Percentiles rank a stretch among this genome's conserved stretches.
Conservation (phyloP, 2,888 invertebrate species). For the Phaedon cochleariae region DNA sequence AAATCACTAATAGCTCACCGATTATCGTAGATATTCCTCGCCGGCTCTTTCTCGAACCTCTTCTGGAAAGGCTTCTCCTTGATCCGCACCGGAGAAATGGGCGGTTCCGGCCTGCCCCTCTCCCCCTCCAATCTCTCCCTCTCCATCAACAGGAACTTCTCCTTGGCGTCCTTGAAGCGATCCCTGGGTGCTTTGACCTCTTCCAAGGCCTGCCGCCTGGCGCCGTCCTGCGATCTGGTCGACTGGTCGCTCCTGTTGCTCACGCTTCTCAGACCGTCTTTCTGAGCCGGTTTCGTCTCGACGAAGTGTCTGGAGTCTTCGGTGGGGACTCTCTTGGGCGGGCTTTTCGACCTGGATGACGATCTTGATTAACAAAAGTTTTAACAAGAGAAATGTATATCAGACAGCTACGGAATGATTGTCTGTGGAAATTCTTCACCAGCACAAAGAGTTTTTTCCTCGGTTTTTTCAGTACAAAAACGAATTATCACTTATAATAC, state of each 20-base stretch:
- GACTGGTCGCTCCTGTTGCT: slow-evolving; percentile 27
- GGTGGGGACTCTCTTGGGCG: neutral
- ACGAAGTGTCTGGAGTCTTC: slow-evolving; percentile 42
- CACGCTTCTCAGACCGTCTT: slow-evolving; percentile 26
- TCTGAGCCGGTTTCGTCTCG: slow-evolving; percentile 40
- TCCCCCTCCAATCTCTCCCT: slow-evolving; percentile 71
- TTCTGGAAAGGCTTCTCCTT: slow-evolving; percentile 51
- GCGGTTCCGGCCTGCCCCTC: slow-evolving; percentile 48
- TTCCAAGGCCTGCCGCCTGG: slow-evolving; percentile 61
- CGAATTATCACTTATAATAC: too few species aligned
- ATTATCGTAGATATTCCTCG: slow-evolving; percentile 42
- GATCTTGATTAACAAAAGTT: too few species aligned
- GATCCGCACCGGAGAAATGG: slow-evolving; percentile 51
- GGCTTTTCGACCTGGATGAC: neutral
- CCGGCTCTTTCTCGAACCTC: slow-evolving; percentile 45
- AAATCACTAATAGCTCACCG: too few species aligned
- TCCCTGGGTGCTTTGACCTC: slow-evolving; percentile 74
- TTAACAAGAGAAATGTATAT: too few species aligned
- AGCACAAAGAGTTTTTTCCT: too few species aligned
- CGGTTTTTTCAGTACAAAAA: too few species aligned
- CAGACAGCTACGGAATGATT: too few species aligned
- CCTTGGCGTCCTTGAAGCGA: slow-evolving; percentile 85
- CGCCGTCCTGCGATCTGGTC: too few species aligned
- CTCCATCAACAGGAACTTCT: slow-evolving; percentile 84
- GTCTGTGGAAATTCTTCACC: too few species aligned